Conservation (phyloP, 2,888 invertebrate genomes). For the Plebejus anna region DNA sequence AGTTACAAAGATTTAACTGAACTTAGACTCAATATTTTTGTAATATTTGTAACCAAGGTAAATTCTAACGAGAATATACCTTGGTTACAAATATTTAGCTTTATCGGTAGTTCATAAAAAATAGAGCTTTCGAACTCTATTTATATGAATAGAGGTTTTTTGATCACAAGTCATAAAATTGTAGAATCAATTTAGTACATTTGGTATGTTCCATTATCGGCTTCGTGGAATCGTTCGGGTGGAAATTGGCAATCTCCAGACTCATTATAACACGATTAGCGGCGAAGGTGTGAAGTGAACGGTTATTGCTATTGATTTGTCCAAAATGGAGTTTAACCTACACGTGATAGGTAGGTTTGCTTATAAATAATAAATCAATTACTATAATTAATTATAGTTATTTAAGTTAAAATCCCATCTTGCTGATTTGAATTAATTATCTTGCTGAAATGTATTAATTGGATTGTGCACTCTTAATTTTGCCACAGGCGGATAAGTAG, state of each 20-base stretch:
- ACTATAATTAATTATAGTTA: no score
- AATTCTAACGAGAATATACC: no score
- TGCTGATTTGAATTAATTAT: no score
- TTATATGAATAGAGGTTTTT: neutral
- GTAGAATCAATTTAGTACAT: constrained; percentile 8
- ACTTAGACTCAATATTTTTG: no score
- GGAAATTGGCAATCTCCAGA: constrained; percentile 37
- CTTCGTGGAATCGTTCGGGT: constrained; percentile 1
- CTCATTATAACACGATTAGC: constrained; percentile 45
- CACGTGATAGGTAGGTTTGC: neutral
- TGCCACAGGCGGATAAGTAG: no score
- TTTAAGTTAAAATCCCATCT: no score
- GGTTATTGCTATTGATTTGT: constrained; percentile 5
- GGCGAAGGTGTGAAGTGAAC: constrained; percentile 32
- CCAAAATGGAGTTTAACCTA: neutral
- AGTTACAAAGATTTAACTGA: no score
- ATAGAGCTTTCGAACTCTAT: neutral
- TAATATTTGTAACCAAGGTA: no score
- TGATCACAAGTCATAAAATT: neutral
- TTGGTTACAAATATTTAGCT: neutral
- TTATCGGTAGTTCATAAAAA: neutral
- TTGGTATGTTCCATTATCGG: neutral
- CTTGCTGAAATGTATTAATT: no score
- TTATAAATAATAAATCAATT: no score
- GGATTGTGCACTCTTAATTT: no score